Base-by-base conservation (phyloP, 1,140 invertebrate species). In the Microplitis mediator region DNA sequence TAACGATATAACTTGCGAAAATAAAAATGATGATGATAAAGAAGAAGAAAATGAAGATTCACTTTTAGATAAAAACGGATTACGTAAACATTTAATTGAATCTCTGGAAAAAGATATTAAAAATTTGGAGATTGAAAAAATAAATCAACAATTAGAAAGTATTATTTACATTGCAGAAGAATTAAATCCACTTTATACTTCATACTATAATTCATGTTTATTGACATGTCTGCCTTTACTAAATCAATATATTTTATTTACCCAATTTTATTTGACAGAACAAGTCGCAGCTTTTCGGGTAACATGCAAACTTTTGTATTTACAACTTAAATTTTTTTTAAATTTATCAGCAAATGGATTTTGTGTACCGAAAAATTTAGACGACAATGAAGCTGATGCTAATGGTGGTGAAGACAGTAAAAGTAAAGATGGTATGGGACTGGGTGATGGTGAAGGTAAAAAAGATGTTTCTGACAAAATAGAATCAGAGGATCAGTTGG, bases 391-490 rank as follows among this genome's bases (percentile, higher is more conserved):
- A 8, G 87, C 88, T 14, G 88, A 89, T 69, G 91, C 36, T 45
- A 74, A 80, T 16, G 90, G 71, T 14, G 86, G 88, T 50, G 86
- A 89, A 39, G 88, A 90, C 54, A 74, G 74, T 8, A 60, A 61
- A 16, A 74, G 78, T 2, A 82, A 84, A 76, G 90, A 92, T 67
- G 94, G 94, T 9, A 91, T 93, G 84, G 97, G 97, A 0, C 86
- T 99, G 2, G 96, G 95, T 0, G 97, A 98, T 75, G 97, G 97
- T 0, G 93, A 98, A 78, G 97, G 97, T 8, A 90, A 94, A 72
- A 97, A 95, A 80, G 97, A 99, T 88, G 95, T 99, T 4, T 98
- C 97, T 1, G 97, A 99, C 67, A 89, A 91, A 81, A 95, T 98
- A 45, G 96, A 98, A 84, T 94, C 89, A 64, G 94, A 98, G 88